Evolutionary conservation across 2,113 vertebrate species (phyloP).

Genomic region (Piaya cayana): DNA sequence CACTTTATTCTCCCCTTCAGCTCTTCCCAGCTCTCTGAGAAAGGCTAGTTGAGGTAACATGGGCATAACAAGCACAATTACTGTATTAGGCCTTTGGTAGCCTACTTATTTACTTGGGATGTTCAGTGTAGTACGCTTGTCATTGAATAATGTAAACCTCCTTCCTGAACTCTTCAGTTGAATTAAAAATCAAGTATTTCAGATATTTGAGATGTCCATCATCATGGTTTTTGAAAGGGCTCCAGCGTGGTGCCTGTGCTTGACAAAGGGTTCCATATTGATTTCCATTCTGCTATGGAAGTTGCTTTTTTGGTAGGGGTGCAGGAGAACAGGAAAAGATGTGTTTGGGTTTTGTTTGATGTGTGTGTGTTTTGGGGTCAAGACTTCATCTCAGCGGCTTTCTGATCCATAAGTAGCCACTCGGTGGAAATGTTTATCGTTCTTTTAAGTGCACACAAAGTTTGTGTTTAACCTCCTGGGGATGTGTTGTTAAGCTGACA

Average conservation of each 20-base stretch:
- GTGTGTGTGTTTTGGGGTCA: neutral
- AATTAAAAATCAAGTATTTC: neutral
- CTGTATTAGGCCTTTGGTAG: neutral
- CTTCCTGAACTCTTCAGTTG: neutral
- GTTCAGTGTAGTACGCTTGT: neutral
- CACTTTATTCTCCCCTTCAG: neutral
- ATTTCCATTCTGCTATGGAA: neutral
- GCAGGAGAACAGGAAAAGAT: neutral
- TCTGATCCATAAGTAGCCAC: fast-evolving
- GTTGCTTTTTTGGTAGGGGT: neutral
- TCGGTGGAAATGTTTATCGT: neutral
- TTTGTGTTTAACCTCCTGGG: neutral
- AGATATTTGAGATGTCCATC: neutral
- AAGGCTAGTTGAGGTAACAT: fast-evolving
- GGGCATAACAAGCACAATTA: fast-evolving
- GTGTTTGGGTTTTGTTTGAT: neutral
- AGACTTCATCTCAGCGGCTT: neutral
- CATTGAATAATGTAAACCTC: neutral
- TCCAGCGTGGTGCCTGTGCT: neutral
- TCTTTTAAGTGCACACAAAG: neutral
- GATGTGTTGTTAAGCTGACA: neutral
- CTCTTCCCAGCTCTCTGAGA: neutral
- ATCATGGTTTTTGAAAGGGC: neutral
- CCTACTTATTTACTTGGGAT: neutral
- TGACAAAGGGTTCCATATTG: neutral